Evolutionary conservation across 1,140 invertebrate genomes (phyloP).

Genomic region (Drosophila malerkotliana): DNA sequence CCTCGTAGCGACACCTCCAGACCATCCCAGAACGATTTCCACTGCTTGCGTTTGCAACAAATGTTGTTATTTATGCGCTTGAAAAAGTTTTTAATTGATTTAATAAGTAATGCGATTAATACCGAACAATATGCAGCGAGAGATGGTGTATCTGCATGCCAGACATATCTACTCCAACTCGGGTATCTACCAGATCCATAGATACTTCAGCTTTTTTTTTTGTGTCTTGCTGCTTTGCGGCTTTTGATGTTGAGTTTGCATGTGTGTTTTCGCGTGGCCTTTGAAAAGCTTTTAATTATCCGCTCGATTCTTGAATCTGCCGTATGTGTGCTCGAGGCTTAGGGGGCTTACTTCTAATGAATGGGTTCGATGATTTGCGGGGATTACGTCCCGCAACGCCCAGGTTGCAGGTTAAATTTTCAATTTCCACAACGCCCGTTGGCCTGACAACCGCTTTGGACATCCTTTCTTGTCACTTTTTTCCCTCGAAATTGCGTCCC

Average conservation of each 20-base stretch:
- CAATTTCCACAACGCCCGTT: background rate
- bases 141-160: constrained; percentile 19
- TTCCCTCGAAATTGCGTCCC: constrained; percentile 7
- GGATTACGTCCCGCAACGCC: constrained; percentile 18
- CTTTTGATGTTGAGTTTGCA: constrained; percentile 9
- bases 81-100: constrained; percentile 81
- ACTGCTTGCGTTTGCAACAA: constrained; percentile 50
- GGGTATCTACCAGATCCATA: constrained; percentile 9
- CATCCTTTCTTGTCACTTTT: background rate
- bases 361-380: constrained; percentile 24
- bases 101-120: constrained; percentile 82
- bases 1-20: no score
- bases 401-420: background rate
- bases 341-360: constrained; percentile 31
- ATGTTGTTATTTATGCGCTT: constrained; percentile 81
- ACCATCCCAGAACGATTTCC: background rate
- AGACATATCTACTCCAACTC: constrained; percentile 6
- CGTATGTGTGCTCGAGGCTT: constrained; percentile 33
- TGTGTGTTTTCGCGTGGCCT: constrained; percentile 34
- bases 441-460: constrained; percentile 14
- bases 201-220: constrained; percentile 19
- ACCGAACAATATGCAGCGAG: constrained; percentile 52
- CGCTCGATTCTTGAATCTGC: constrained; percentile 71
- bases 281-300: constrained; percentile 77
- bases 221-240: constrained; percentile 9